Conservation (phyloP, 2,888 invertebrate species). For the Catocala fraxini region DNA sequence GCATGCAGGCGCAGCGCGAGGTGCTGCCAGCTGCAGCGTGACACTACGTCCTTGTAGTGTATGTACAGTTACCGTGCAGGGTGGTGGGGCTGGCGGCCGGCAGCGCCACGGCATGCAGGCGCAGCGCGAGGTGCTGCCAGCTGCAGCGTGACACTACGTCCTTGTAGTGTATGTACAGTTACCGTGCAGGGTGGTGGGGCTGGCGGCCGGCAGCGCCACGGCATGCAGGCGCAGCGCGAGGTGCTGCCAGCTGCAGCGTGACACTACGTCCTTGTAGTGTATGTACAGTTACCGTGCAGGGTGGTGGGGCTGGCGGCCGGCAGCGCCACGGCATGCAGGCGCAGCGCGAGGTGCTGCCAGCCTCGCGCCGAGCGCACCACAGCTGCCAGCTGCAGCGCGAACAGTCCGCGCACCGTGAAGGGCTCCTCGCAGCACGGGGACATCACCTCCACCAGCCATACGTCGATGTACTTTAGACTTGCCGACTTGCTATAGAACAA, state of each 20-base stretch:
- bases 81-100: too few relatives aligned
- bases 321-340: constrained; percentile 93
- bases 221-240: constrained; percentile 95
- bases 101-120: too few relatives aligned
- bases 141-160: too few relatives aligned
- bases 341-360: constrained; percentile 95
- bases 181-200: constrained; percentile 55
- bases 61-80: too few relatives aligned
- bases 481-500: constrained; percentile 80
- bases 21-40: too few relatives aligned
- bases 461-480: constrained; percentile 94
- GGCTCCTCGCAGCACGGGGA: constrained; percentile 92
- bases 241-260: constrained; percentile 95
- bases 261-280: constrained; percentile 60
- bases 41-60: too few relatives aligned
- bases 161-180: constrained; percentile 6
- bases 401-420: constrained; percentile 96
- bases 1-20: too few relatives aligned
- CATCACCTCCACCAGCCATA: constrained; percentile 98
- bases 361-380: constrained; percentile 96
- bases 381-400: constrained; percentile 98
- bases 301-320: constrained; percentile 54
- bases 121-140: too few relatives aligned
- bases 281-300: constrained; percentile 52
- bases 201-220: constrained; percentile 79